Base-by-base conservation (phyloP, 1,140 invertebrate species). In the Apocrypta bakeri region DNA sequence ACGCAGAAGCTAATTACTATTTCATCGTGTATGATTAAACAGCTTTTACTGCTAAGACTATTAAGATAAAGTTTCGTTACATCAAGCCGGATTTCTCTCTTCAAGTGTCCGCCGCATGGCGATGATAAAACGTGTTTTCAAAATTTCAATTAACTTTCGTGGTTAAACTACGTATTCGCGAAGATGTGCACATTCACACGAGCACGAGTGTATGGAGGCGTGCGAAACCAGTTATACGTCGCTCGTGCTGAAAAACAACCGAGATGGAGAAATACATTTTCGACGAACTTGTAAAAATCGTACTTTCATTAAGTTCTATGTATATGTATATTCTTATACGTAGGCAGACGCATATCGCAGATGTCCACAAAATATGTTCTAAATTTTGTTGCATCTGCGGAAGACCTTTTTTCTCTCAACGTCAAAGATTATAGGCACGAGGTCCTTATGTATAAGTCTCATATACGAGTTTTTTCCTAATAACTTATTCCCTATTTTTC, bases 1-100 rank as follows among this genome's bases (percentile, higher is more conserved):
- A 4, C 61, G 37, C 17, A 27, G 31, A 75, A 66, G 63, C 33
- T 56, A 81, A 75, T 75, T 75, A 75, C 72, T 75, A 75, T 81
- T 81, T 81, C 37, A 75, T 66, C 42, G 61, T 42, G 68, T 81
- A 74, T 33, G 75, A 81, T 74, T 66, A 63, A 24, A 56, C 21
- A 48, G 12, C 73, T 76, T 82, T 82, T 69, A 71, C 42, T 69
- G 29, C 29, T 27, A 76, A 33, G 27, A 61, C 42, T 71, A 76
- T 82, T 76, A 71, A 76, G 40, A 82, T 82, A 76, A 37, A 76
- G 31, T 82, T 76, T 82, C 69, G 76, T 76, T 76, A 12, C 33
- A 37, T 66, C 25, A 7, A 33, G 24, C 42, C 68, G 25, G 37
- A 68, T 76, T 69, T 69, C 40, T 71, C 29, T 56, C 11, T 29